Evolutionary conservation across 2,797 vertebrate species (phyloP), one percentile per base, ranked within the genome.

Genomic region (Hylomyscus alleni): DNA sequence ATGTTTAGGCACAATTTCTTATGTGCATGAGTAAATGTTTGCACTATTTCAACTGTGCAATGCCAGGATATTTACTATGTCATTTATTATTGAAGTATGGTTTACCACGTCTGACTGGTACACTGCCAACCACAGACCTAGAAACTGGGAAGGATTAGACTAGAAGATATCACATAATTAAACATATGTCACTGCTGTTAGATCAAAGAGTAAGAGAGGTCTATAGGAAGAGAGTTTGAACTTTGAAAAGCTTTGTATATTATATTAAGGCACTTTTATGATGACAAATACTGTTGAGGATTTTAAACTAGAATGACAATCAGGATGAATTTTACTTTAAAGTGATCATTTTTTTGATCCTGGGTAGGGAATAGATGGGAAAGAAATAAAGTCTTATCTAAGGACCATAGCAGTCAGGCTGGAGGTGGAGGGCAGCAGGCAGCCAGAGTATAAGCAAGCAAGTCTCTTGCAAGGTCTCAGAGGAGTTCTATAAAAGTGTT

Each of bases 81-180:
- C 34, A 60, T 58, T 89, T 78, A 82, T 44, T 65, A 31, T 40
- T 90, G 56, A 10, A 76, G 56, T 8, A 0, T 67, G 31, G n/a
- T 65, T 76, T 84, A 40, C 26, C 6, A 0, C 89, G 44, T 75
- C 62, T 60, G 29, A 92, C 40, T 81, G 34, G 76, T 20, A 26
- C 1, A 3, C 50, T 52, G 24, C 69, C 26, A 84, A 56, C 69
- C 13, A 31, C 22, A 76, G 77, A 90, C 81, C n/a, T 44, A 24
- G 58, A 47, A 52, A 37, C 62, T 24, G 83, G 34, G 40, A 84
- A 90, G 37, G 9, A 20, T 54, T 37, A 76, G 67, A 56, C 19
- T 37, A 89, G 83, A 95, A 84, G 84, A 76, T 40, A 37, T 26
- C 37, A 90, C 40, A 73, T 37, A 86, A 83, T 69, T 80, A 94